Evolutionary conservation across 1,140 invertebrate genomes (phyloP), one percentile per base, ranked within the genome.

Genomic region (Aphelenchoides avenae): DNA sequence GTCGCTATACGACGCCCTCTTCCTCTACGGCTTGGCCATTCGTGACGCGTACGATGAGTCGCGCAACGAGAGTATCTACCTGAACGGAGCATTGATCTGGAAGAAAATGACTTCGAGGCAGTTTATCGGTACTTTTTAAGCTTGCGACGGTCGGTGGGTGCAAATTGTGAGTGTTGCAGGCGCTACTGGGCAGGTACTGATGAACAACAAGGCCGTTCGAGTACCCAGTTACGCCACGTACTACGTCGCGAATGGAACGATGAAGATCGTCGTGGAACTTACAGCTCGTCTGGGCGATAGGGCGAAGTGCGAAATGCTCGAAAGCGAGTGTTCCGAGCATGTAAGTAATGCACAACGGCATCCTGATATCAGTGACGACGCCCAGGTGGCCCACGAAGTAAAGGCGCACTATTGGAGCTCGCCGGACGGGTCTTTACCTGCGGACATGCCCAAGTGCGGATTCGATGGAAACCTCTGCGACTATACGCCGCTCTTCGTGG

Each of bases 161-260:
- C 20, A 5, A 52, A 51, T 47, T 18, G 41, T 52, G 13, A 33
- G 15, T 13, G 6, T 59, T 60, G 11, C 26, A 71, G 69, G 70
- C 4, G 50, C 52, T 13, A 69, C 73, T 2, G 73, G 73, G 2
- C 73, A 76, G 61, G 73, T 75, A 13, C 33, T 75, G n/a, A 75
- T 75, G 52, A 75, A 75, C 47, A 72, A 73, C 40, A 77, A 77
- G 24, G 73, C 61, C 6, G 67, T 77, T 15, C 37, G 73, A n/a
- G 74, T 77, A n/a, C 73, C 73, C 9, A 75, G 68, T n/a, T 75
- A 75, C 64, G 68, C 71, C 20, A 60, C 57, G 9, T 75, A 75
- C 47, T 52, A 70, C 41, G 51, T 69, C 11, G 53, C 39, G n/a
- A 72, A 72, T 46, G 64, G 71, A 22, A 73, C 71, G 7, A 58